Evolutionary conservation across 2,797 vertebrate species (phyloP), one percentile per base, ranked within the genome.

Genomic region (Epinephelus coioides): DNA sequence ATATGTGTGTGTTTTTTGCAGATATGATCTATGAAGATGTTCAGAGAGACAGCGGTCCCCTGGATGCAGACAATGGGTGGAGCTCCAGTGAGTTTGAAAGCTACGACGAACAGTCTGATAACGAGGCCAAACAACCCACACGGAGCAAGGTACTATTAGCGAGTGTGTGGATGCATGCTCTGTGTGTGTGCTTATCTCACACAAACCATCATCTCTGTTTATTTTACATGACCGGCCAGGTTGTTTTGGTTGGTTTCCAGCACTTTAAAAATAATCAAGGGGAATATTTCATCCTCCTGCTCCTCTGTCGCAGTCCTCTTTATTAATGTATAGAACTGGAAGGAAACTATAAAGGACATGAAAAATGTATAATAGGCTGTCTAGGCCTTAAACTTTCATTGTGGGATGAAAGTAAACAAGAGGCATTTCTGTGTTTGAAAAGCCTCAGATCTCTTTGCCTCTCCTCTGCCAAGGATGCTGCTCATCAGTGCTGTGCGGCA

Each of bases 71-170:
- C 88, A 96, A 97, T 66, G 97, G 96, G 61, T 98, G 97, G 98
- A 99, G 98, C 95, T 99, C 98, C 94, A 99, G 98, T 0, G 98
- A 99, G 89, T 99, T 99, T 1, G 98, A 99, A 92, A 98, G 97
- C 94, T 99, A 98, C 69, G 97, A 98, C 0, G 98, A 99, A 76
- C 97, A 97, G 68, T 99, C 98, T 0, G 97, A 96, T 14, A 96
- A 94, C 6, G 97, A 99, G 76, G 89, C 73, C 88, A 97, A 97
- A 84, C 74, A 77, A 3, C 91, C 94, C 2, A 81, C 95, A 71
- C 90, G 86, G 73, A 96, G 94, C 93, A 96, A 96, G 96, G 96
- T 95, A 93, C 34, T 30, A 14, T 47, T n/a, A 17, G 19, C 38
- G 19, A 51, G 64, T 25, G 56, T 69, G 59, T 50, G 82, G 13